Percentiles rank a stretch among this genome's conserved stretches.
These are phyloP conservation scores for Apodemia zela DNA, from an alignment of 2,888 invertebrate genomes.

Conservation along the genomic window DNA sequence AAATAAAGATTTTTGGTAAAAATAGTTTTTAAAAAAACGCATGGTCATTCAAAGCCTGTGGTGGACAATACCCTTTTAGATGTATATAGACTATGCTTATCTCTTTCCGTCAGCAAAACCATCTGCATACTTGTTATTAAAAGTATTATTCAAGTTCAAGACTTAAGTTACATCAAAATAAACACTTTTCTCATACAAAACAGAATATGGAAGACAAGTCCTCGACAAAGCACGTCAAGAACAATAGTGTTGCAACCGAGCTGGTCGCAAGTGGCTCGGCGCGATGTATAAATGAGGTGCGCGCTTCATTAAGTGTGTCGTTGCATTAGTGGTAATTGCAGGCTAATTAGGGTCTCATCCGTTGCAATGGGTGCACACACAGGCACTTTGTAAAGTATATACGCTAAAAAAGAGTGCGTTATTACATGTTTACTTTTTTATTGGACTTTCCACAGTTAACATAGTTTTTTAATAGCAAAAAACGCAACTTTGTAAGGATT, in stretches of 20 bases:
- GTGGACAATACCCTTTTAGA: too few relatives aligned
- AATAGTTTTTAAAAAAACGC: too few relatives aligned
- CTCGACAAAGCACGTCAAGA: conserved; percentile 21
- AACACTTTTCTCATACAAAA: background rate
- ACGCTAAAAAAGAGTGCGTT: conserved; percentile 32
- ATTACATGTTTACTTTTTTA: conserved; percentile 27
- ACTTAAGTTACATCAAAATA: background rate
- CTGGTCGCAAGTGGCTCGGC: conserved; percentile 33
- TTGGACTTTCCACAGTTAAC: conserved; percentile 8
- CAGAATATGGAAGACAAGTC: conserved; percentile 4
- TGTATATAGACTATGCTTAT: too few relatives aligned
- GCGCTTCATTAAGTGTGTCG: conserved; percentile 59
- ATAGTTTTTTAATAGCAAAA: background rate
- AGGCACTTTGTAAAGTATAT: conserved; percentile 36
- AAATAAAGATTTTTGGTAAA: too few relatives aligned
- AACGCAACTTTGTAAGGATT: background rate
- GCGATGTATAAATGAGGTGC: conserved; percentile 51
- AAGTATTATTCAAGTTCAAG: background rate
- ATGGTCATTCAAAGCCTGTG: too few relatives aligned
- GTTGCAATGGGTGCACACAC: conserved; percentile 49
- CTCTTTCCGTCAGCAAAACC: too few relatives aligned
- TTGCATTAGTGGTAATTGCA: conserved; percentile 69
- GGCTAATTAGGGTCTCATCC: conserved; percentile 68
- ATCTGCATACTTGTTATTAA: too few relatives aligned
- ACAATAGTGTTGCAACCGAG: conserved; percentile 34